Base-by-base conservation (phyloP, 2,797 vertebrate species). In the Hapalemur alaotrensis region DNA sequence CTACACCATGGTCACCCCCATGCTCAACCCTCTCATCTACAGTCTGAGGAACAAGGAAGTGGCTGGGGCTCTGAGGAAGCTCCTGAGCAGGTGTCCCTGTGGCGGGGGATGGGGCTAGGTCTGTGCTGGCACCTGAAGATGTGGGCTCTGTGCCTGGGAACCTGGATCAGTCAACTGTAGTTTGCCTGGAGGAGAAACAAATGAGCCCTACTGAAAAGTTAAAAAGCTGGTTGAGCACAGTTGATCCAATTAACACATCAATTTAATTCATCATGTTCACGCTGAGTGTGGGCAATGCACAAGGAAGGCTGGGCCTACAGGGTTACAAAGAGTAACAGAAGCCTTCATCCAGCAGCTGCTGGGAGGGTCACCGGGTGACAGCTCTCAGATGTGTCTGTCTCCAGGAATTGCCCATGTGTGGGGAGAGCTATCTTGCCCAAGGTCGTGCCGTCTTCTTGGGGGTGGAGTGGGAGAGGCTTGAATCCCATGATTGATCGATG, bases 21-120 rank as follows among this genome's bases (percentile, higher is more conserved):
- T 97, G 96, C 96, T 98, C 32, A 98, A 98, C n/a, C 97, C 97
- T 13, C 83, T 98, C 4, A 98, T 98, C 57, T 98, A 98, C 23
- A 98, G 97, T 32, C 79, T 98, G 50, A 97, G 98, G 80, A 98
- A 65, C 32, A 65, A n/a, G 30, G 15, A 98, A 81, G 97, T 98
- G n/a, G 90, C 94, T 0, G 72, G 92, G 1, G 97, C 97, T 3
- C 50, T 98, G 57, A 83, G 57, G 67, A 98, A 96, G 79, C 15
- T 97, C 18, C n/a, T 98, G 28, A 89, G 85, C 38, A 96, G 76
- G 46, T 89, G 69, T 46, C 10, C 50, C 15, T 89, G 73, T 52
- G 22, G 23, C 28, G 9, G 2, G 41, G 12, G 9, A 4, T 14
- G 78, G 46, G 70, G 1, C 7, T 89, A 78, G 20, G 1, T 32